These are phyloP conservation scores for Andrena cerasifolii DNA, from an alignment of 1,140 invertebrate genomes.

Conservation along the genomic window DNA sequence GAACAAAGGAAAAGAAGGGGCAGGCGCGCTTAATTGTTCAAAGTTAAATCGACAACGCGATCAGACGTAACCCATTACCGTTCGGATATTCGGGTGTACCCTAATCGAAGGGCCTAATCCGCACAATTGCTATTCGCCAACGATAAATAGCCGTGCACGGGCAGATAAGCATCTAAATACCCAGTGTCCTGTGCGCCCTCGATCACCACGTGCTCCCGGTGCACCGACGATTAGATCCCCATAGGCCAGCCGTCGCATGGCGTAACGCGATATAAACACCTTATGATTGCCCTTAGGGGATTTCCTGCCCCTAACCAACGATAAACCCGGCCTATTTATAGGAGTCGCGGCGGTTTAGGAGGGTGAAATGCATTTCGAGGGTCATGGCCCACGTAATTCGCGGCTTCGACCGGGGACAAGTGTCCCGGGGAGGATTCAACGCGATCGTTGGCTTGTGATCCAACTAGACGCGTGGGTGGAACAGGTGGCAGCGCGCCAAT, in stretches of 20 bases:
- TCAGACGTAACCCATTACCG: conserved; percentile 17
- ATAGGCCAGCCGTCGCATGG: conserved; percentile 13
- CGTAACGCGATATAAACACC: conserved; percentile 66
- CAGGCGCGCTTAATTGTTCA: too few species aligned
- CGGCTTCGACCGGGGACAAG: neutral
- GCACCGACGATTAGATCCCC: conserved; percentile 50
- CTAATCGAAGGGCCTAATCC: conserved; percentile 27
- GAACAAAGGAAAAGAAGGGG: neutral
- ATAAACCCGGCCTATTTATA: conserved; percentile 58
- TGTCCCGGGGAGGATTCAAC: neutral
- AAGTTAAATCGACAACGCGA: conserved; percentile 18
- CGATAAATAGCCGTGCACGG: conserved; percentile 44
- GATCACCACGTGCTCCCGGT: conserved; percentile 16
- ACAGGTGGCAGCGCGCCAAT: neutral
- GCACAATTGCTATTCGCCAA: conserved; percentile 15
- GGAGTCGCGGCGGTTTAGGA: conserved; percentile 1
- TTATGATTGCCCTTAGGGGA: conserved; percentile 66
- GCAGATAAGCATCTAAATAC: conserved; percentile 56
- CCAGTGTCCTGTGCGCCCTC: neutral
- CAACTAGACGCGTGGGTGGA: neutral
- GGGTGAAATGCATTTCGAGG: conserved; percentile 1
- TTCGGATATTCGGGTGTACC: conserved; percentile 34
- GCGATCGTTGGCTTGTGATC: neutral
- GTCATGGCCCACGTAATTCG: conserved; percentile 24
- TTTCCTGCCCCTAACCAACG: conserved; percentile 44